Evolutionary conservation across 2,797 vertebrate species (phyloP).

Genomic region (Miichthys miiuy): DNA sequence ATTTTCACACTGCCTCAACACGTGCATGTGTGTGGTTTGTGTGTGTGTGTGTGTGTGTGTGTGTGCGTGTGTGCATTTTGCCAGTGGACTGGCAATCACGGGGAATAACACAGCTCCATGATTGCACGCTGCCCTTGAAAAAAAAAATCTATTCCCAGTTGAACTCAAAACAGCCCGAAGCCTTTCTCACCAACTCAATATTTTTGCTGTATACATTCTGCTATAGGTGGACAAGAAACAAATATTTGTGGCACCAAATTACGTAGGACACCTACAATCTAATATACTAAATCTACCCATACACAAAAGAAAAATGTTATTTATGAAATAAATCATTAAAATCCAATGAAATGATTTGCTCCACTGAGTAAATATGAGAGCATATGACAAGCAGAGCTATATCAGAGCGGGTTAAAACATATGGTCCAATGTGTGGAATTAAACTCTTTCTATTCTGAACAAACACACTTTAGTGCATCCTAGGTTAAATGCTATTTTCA

Average conservation of each 20-base stretch:
- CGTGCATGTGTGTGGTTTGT: constrained; percentile 15
- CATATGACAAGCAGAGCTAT: constrained; percentile 2
- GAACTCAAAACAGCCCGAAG: constrained; percentile 76
- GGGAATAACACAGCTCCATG: constrained; percentile 74
- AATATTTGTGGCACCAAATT: constrained; percentile 23
- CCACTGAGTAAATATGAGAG: constrained; percentile 14
- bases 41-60: constrained; percentile 26
- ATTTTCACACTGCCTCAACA: constrained; percentile 54
- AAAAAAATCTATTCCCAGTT: constrained; percentile 75
- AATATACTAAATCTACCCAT: constrained; percentile 9
- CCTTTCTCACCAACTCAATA: constrained; percentile 66
- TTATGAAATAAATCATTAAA: constrained; percentile 4
- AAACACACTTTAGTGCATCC: constrained; percentile 29
- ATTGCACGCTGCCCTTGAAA: constrained; percentile 78
- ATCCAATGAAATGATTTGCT: not conserved
- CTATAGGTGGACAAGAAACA: constrained; percentile 65
- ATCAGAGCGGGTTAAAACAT: constrained; percentile 19
- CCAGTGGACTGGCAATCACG: constrained; percentile 74
- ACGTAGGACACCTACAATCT: constrained; percentile 16
- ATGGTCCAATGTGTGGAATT: not conserved
- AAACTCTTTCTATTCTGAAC: constrained; percentile 27
- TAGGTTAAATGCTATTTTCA: constrained; percentile 66
- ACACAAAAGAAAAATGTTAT: not conserved
- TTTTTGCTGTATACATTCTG: constrained; percentile 70
- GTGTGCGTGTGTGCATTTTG: constrained; percentile 57